phyloP scores from a whole-genome alignment of 1,140 invertebrate species.

The Drosophila hydei region DNA sequence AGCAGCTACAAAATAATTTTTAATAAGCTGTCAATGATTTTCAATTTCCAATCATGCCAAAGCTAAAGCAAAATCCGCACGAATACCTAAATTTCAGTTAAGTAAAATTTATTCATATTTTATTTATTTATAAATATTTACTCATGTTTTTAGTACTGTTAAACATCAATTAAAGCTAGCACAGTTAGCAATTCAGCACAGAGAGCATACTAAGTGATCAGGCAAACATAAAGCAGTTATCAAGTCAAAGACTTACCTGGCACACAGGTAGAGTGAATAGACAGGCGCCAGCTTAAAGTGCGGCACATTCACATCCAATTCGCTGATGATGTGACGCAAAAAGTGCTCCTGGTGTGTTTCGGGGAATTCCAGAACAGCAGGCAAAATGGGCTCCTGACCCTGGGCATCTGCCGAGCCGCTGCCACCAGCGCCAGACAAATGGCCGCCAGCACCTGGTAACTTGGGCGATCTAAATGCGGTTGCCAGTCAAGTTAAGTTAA shows the following conservation, averaged over 20 bases:
- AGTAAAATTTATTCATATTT: no score
- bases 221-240: constrained; percentile 3
- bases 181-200: constrained; percentile 1
- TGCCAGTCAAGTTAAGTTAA: constrained; percentile 25
- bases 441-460: constrained; percentile 60
- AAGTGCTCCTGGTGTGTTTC: constrained; percentile 97
- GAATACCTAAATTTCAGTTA: no score
- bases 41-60: no score
- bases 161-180: background rate
- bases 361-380: constrained; percentile 96
- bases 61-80: background rate
- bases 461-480: constrained; percentile 63
- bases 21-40: no score
- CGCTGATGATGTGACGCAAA: constrained; percentile 92
- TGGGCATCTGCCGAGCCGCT: constrained; percentile 64
- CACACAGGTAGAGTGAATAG: constrained; percentile 97
- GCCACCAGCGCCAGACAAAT: constrained; percentile 56
- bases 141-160: no score
- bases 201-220: constrained; percentile 11
- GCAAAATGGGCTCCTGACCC: constrained; percentile 94
- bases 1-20: no score
- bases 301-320: constrained; percentile 93
- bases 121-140: background rate
- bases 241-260: constrained; percentile 85
- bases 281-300: constrained; percentile 96